Evolutionary conservation across 2,113 vertebrate genomes (phyloP), one percentile per base, ranked within the genome.

Genomic region (Choloepus hoffmanni): DNA sequence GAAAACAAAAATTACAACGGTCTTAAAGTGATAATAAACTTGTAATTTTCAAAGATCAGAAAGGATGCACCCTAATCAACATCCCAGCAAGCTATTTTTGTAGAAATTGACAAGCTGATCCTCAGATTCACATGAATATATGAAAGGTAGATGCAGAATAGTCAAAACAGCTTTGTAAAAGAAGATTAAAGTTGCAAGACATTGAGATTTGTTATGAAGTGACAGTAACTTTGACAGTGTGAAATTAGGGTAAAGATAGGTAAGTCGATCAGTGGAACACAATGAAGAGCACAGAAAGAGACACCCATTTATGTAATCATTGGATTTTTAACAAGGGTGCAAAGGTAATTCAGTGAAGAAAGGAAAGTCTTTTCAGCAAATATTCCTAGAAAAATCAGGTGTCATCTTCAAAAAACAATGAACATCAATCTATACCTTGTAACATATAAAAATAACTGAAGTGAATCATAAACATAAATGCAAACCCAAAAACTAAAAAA

Each of bases 371-470:
- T 97, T 78, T 26, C 15, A 91, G 58, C 9, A 93, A 60, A 68
- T 95, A 58, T 89, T 74, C 14, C 65, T 95, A 23, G 48, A 73
- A 95, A 95, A 92, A 53, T 60, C 67, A 14, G 30, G 60, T 87
- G 24, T 90, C 2, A 36, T 48, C 95, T 85, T 55, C 5, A 12
- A 63, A 68, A 76, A 36, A 74, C 24, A 68, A 58, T 58, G 3
- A 72, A 1, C 7, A 62, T 84, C 72, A 36, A 90, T 67, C 19
- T 30, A 63, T 73, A 67, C 11, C 15, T 77, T 19, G 53, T 30
- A 55, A 24, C 45, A 76, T 74, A 50, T 36, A 83, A 74, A 82
- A 91, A 74, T 62, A 94, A 86, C 40, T 86, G 68, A 92, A 90
- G 30, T 94, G 14, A 5, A 18, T 85, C 90, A 85, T 40, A 76